Percentiles rank a stretch among this genome's conserved stretches.
Conservation (phyloP, 2,113 vertebrate genomes). For the Menidia beryllina region DNA sequence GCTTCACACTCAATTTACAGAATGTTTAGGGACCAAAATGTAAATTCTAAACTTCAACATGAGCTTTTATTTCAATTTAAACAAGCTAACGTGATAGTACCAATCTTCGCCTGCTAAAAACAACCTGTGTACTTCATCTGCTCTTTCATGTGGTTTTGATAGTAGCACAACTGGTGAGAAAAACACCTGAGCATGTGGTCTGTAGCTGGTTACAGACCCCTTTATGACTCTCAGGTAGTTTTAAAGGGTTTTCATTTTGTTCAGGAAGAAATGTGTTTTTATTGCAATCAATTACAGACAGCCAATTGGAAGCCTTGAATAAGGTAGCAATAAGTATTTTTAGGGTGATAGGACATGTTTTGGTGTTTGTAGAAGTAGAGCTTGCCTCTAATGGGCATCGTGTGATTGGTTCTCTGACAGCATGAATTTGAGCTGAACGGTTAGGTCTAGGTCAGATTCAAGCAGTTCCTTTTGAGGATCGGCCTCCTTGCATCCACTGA, state of each 20-base stretch:
- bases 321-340: neutral
- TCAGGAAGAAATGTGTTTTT: neutral
- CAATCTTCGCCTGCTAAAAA: neutral
- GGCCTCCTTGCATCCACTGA: neutral
- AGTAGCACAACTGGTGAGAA: conserved; percentile 53
- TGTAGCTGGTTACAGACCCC: conserved; percentile 6
- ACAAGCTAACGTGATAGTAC: neutral
- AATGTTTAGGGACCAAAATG: neutral
- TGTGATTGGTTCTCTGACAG: neutral
- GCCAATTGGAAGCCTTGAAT: neutral
- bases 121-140: conserved; percentile 30
- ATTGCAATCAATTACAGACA: neutral
- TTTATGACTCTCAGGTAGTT: neutral
- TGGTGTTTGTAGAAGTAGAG: neutral
- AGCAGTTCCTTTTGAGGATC: neutral
- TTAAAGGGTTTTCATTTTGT: neutral
- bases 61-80: neutral
- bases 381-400: neutral
- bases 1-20: neutral
- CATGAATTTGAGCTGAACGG: no score
- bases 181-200: conserved; percentile 40
- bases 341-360: neutral
- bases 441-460: neutral
- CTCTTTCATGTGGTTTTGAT: conserved; percentile 60
- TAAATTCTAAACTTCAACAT: neutral